Base-by-base conservation (phyloP, 2,113 vertebrate species). In the Bubo scandiacus region DNA sequence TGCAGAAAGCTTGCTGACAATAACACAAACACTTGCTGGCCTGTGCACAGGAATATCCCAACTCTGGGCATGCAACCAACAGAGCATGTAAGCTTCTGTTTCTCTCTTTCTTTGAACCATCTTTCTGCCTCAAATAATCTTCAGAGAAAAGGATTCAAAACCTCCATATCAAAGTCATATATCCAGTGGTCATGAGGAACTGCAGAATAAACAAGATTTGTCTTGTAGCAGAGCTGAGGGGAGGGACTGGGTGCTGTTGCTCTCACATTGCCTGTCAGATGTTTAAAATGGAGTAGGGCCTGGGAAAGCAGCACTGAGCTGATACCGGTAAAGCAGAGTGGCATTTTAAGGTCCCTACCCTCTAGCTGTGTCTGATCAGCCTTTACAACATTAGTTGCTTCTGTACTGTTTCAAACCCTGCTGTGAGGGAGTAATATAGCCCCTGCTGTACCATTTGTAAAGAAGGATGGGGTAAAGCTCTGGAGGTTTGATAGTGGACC, bases 101-200 rank as follows among this genome's bases (percentile, higher is more conserved):
- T 79, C 71, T 66, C 19, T 84, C 74, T 43, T 91, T 81, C 73
- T 80, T 86, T 83, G 70, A 94, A 52, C 9, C 36, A 15, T 51
- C 74, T 84, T 71, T 85, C 82, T 77, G 49, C 59, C 83, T 94
- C 63, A 83, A 70, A 86, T 77, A 66, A 72, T 70, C 73, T 83
- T 81, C 59, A 87, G n/a, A 63, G 78, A 62, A 63, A 92, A 67
- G 23, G 52, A 89, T 89, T 89, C 52, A 67, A 89, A 88, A 40
- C 38, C 34, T 89, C 57, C 25, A 0, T 65, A 77, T 94, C 34
- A 61, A 92, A 90, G 25, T 36, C 54, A 11, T 54, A 42, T 59
- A 79, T 43, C 14, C 73, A 68, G 70, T 29, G 54, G 57, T 81
- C 65, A 43, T n/a, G 36, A 74, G 86, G 65, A 80, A 22, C 34